Percentiles rank a stretch among this genome's conserved stretches.
phyloP scores from a whole-genome alignment of 92 coral and sea anemone species.

The Isaurus tuberculatus region DNA sequence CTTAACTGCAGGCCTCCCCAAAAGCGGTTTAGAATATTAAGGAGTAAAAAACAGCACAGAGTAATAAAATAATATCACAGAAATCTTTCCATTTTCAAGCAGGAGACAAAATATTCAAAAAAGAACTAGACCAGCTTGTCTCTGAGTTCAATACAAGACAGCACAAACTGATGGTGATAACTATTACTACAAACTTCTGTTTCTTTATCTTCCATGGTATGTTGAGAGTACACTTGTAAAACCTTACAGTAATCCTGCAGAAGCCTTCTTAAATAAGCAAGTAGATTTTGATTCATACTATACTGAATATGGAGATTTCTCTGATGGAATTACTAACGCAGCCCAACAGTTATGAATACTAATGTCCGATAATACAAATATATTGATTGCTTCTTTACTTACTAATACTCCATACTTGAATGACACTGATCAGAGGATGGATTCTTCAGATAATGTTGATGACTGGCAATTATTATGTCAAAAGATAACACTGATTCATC shows the following conservation, averaged over 20 bases:
- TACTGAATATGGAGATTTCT: neutral
- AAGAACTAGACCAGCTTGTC: slow-evolving; percentile 19
- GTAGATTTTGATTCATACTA: slow-evolving; percentile 26
- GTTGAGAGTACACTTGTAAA: neutral
- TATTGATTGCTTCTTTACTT: neutral
- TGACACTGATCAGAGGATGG: neutral
- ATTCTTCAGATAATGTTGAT: neutral
- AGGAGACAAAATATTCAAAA: slow-evolving; percentile 21
- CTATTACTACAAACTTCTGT: slow-evolving; percentile 13
- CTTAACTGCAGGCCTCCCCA: slow-evolving; percentile 39
- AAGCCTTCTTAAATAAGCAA: slow-evolving; percentile 20
- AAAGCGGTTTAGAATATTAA: neutral
- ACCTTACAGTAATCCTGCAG: slow-evolving; percentile 25
- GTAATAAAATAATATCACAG: slow-evolving; percentile 5
- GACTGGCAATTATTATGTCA: neutral
- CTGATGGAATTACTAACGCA: neutral
- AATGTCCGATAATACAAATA: neutral
- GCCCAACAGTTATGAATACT: neutral
- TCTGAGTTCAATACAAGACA: slow-evolving; percentile 15
- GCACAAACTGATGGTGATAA: slow-evolving; percentile 39
- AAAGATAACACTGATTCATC: neutral
- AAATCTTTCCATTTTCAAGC: slow-evolving; percentile 23
- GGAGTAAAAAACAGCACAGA: slow-evolving; percentile 10
- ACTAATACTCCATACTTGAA: neutral
- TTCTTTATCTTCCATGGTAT: neutral